Conservation (phyloP, 2,797 vertebrate species). For the Danio choprae region DNA sequence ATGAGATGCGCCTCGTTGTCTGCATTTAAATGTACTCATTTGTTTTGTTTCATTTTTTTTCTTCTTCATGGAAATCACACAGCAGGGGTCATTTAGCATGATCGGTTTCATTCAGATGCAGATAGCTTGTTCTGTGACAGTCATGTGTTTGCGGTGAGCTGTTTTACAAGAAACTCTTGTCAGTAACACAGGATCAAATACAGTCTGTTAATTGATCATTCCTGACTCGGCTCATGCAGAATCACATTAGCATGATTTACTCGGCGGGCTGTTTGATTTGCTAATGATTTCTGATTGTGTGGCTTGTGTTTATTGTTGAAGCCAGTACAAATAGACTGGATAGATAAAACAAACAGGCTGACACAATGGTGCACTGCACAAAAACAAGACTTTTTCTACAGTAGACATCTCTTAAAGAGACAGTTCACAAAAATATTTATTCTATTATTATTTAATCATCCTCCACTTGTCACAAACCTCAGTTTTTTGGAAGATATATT, state of each 20-base stretch:
- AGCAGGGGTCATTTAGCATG: constrained; percentile 7
- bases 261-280: constrained; percentile 8
- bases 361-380: background rate
- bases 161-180: constrained; percentile 8
- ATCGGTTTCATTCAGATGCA: constrained; percentile 22
- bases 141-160: background rate
- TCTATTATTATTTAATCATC: too few species aligned
- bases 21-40: background rate
- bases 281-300: constrained; percentile 27
- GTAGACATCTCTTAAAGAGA: too few species aligned
- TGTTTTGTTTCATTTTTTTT: too few species aligned
- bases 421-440: too few species aligned
- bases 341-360: background rate
- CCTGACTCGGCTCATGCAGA: background rate
- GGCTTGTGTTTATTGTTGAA: background rate
- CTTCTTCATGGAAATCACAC: background rate
- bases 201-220: background rate
- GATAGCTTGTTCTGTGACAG: background rate
- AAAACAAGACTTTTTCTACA: too few species aligned
- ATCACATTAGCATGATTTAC: constrained; percentile 13
- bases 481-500: too few species aligned
- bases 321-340: background rate
- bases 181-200: constrained; percentile 13
- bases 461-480: too few species aligned
- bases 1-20: constrained; percentile 21